phyloP scores from a whole-genome alignment of 2,113 vertebrate species.

The Ivindomyrus marchei region DNA sequence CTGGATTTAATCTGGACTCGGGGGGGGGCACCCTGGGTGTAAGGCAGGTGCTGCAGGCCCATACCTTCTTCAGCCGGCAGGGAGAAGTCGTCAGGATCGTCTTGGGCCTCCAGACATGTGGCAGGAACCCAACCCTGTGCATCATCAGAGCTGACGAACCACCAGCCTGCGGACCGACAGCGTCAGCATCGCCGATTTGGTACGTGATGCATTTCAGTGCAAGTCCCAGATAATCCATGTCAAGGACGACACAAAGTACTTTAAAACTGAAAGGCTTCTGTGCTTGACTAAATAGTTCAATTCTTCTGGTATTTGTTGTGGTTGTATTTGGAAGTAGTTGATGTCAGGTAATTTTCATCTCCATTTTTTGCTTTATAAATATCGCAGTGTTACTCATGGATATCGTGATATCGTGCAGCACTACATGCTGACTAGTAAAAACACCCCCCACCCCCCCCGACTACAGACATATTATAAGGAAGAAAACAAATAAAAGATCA shows the following conservation, averaged over 20 bases:
- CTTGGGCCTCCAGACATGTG: slow-evolving; percentile 90
- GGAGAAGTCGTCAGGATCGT: slow-evolving; percentile 84
- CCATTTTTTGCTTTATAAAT: background rate
- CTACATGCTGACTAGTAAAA: background rate
- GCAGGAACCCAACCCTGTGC: slow-evolving; percentile 98
- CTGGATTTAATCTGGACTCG: background rate
- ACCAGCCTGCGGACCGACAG: slow-evolving; percentile 74
- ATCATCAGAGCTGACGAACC: slow-evolving; percentile 91
- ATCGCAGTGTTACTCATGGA: background rate
- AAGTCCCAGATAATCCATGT: background rate
- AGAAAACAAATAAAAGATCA: background rate
- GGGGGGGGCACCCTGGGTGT: background rate
- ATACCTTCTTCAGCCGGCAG: slow-evolving; percentile 88
- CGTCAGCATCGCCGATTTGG: background rate
- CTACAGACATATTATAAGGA: background rate
- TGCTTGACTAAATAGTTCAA: too few relatives aligned
- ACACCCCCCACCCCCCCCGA: too few relatives aligned
- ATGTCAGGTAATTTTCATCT: background rate
- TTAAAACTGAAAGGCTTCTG: background rate
- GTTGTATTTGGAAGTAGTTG: background rate
- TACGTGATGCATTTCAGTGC: background rate
- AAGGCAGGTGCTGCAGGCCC: background rate
- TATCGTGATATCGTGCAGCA: background rate
- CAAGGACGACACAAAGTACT: background rate
- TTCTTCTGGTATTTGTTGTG: too few relatives aligned